These are phyloP conservation scores for Catharus fuscescens DNA, from an alignment of 2,113 vertebrate species.

Conservation along the genomic window DNA sequence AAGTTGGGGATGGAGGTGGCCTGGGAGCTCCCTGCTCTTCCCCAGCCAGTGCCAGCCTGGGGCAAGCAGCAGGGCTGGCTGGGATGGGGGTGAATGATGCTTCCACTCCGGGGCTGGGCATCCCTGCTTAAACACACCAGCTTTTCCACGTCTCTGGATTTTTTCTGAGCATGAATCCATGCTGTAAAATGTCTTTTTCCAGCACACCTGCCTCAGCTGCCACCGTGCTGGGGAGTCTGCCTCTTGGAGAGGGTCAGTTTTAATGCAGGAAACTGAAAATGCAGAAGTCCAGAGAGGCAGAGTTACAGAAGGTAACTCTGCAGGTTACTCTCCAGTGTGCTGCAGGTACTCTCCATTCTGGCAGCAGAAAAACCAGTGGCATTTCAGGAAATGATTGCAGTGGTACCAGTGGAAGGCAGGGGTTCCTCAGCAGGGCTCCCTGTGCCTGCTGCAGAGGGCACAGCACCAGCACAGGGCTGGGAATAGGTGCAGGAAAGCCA, in stretches of 20 bases:
- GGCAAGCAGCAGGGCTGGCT: not conserved
- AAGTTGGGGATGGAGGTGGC: not conserved
- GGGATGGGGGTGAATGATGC: not conserved
- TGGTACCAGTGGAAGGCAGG: not conserved
- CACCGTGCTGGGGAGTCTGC: not conserved
- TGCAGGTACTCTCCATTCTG: fast-evolving
- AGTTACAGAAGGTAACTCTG: too few species aligned
- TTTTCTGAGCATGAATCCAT: not conserved
- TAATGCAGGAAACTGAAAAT: not conserved
- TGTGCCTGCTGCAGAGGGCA: not conserved
- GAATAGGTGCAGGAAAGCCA: not conserved
- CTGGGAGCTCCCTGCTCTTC: not conserved
- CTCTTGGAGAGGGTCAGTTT: not conserved
- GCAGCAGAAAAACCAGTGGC: not conserved
- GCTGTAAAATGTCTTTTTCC: not conserved
- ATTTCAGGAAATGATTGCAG: not conserved
- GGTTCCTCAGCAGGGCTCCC: not conserved
- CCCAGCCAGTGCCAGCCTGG: not conserved
- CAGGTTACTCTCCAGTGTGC: fast-evolving
- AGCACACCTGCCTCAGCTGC: not conserved
- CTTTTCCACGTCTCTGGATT: not conserved
- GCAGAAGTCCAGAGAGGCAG: not conserved
- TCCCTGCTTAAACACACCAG: not conserved
- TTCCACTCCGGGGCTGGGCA: fast-evolving
- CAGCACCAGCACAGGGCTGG: not conserved